phyloP scores from a whole-genome alignment of 2,113 vertebrate species.

The Probosciger aterrimus region DNA sequence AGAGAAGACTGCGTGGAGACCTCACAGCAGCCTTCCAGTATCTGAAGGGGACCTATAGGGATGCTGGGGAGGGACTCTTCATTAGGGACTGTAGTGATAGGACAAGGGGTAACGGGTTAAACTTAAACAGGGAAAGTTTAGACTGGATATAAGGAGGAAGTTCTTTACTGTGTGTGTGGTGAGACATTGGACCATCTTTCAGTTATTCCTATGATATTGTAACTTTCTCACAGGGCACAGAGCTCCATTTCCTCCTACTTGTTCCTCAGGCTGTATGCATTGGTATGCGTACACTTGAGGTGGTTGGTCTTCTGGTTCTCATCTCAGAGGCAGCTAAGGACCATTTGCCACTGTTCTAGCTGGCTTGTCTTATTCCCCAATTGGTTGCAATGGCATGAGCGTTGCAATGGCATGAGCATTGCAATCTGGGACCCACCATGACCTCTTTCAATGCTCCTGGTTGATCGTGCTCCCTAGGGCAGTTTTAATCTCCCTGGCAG shows the following conservation, averaged over 20 bases:
- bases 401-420: neutral
- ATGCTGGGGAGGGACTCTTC: too few species aligned
- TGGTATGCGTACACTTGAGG: neutral
- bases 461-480: neutral
- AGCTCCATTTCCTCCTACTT: neutral
- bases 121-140: too few species aligned
- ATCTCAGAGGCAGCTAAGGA: neutral
- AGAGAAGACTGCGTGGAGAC: too few species aligned
- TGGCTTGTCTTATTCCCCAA: neutral
- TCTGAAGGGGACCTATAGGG: too few species aligned
- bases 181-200: neutral
- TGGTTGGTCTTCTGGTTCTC: neutral
- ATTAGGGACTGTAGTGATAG: too few species aligned
- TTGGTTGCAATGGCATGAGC: neutral
- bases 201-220: neutral
- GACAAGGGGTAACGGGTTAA: too few species aligned
- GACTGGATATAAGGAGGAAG: too few species aligned
- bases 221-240: neutral
- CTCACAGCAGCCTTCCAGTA: too few species aligned
- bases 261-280: neutral
- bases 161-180: too few species aligned
- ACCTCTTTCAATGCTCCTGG: neutral
- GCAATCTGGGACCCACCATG: neutral
- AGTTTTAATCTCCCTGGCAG: neutral
- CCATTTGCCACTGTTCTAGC: neutral